Conservation (phyloP, 2,797 vertebrate genomes). For the Anas georgica region DNA sequence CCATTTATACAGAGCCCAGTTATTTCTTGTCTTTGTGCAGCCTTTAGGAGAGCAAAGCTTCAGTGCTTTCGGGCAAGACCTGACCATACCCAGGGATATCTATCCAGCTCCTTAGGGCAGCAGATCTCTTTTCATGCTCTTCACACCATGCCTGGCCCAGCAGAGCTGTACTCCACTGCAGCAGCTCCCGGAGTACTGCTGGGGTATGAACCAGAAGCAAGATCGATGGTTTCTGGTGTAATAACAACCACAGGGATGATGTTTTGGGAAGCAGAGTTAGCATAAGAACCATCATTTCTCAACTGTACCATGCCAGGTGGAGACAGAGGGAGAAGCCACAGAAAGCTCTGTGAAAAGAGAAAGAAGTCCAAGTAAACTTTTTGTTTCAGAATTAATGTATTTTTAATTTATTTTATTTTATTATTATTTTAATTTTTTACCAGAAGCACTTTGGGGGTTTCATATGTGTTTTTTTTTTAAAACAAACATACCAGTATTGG, state of each 20-base stretch:
- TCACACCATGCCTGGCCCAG: too few relatives aligned
- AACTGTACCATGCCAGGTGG: background rate
- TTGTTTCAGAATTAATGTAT: background rate
- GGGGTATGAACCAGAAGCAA: background rate
- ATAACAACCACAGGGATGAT: background rate
- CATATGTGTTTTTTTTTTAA: background rate
- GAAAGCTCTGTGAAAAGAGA: too few relatives aligned
- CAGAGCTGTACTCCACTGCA: background rate
- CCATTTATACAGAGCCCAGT: background rate
- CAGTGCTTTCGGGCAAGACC: background rate
- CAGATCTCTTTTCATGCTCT: background rate
- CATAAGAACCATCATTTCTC: background rate
- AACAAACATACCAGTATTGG: background rate
- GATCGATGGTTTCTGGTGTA: background rate
- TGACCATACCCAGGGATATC: background rate
- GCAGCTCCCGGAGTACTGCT: too few relatives aligned
- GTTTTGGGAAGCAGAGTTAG: background rate
- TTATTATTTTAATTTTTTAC: background rate
- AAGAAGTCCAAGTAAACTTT: rapidly evolving
- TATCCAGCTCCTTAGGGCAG: background rate
- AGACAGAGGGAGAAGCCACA: background rate
- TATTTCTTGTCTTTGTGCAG: background rate
- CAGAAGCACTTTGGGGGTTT: background rate
- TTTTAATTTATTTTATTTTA: background rate
- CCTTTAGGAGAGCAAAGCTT: background rate